A percentile compares a stretch with the other conserved stretches of the same genome.
Conservation (phyloP, 2,888 invertebrate species). For the Tortricodes alternella region DNA sequence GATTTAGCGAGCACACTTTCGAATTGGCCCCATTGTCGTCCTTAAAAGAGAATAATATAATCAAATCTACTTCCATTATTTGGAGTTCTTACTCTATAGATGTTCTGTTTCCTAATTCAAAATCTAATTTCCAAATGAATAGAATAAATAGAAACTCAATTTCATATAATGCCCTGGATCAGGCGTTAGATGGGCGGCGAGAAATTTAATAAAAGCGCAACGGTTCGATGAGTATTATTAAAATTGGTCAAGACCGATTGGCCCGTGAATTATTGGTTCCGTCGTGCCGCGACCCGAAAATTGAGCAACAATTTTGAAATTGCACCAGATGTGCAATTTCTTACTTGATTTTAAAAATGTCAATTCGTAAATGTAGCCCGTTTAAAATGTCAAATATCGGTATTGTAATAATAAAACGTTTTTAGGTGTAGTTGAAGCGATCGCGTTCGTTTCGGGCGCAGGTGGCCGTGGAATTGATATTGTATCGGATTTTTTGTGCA, state of each 20-base stretch:
- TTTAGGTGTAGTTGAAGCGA: slow-evolving; percentile 7
- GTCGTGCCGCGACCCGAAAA: not conserved
- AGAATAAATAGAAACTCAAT: slow-evolving; percentile 42
- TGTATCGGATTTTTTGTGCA: slow-evolving; percentile 23
- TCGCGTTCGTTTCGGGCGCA: slow-evolving; percentile 5
- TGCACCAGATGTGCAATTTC: not conserved
- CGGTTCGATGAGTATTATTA: slow-evolving; percentile 43
- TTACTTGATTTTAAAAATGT: not conserved
- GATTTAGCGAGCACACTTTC: too few species aligned
- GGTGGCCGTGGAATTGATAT: slow-evolving; percentile 16
- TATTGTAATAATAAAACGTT: slow-evolving; percentile 6
- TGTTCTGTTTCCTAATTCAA: not conserved
- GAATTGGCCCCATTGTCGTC: too few species aligned
- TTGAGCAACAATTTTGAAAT: slow-evolving; percentile 1
- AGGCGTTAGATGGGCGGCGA: slow-evolving; percentile 38
- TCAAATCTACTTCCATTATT: not conserved
- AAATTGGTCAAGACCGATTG: slow-evolving; percentile 40
- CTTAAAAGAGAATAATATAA: too few species aligned
- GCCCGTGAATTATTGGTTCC: slow-evolving; percentile 5
- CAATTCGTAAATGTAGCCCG: not conserved
- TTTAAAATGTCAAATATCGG: not conserved
- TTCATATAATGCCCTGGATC: slow-evolving; percentile 40
- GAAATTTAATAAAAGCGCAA: slow-evolving; percentile 48
- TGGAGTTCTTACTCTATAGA: not conserved
- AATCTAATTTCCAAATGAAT: slow-evolving; percentile 11